A percentile compares a stretch with the other conserved stretches of the same genome.
phyloP scores from a whole-genome alignment of 2,113 vertebrate genomes.

The Gulo gulo region DNA sequence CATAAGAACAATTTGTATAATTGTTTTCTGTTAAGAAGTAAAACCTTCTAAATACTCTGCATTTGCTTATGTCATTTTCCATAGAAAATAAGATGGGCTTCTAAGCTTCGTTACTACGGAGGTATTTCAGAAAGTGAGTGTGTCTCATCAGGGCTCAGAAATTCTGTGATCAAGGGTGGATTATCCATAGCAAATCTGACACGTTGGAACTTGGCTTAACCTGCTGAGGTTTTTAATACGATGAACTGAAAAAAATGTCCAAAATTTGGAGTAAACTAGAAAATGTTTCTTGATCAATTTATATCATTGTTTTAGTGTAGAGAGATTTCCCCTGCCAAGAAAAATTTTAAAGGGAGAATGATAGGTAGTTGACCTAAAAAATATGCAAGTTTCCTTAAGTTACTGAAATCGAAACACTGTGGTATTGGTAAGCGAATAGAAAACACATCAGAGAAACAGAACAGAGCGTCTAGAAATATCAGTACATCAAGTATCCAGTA shows the following conservation, averaged over 20 bases:
- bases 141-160: slow-evolving; percentile 13
- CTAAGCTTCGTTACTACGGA: background rate
- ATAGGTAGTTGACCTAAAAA: slow-evolving; percentile 16
- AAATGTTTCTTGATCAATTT: background rate
- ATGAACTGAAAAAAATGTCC: slow-evolving; percentile 18
- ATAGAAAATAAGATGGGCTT: slow-evolving; percentile 20
- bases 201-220: background rate
- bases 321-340: background rate
- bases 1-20: background rate
- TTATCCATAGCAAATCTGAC: background rate
- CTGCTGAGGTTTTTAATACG: background rate
- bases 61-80: background rate
- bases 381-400: background rate
- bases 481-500: background rate
- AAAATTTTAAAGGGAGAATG: background rate
- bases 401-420: background rate
- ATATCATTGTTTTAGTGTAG: background rate
- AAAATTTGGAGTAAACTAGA: slow-evolving; percentile 30
- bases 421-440: background rate
- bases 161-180: background rate
- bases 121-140: background rate
- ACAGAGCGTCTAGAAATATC: background rate
- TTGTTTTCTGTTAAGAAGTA: background rate
- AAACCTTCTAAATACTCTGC: slow-evolving; percentile 5
- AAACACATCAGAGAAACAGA: background rate